Evolutionary conservation across 2,113 vertebrate genomes (phyloP).

Genomic region (Chaenogobius annularis): DNA sequence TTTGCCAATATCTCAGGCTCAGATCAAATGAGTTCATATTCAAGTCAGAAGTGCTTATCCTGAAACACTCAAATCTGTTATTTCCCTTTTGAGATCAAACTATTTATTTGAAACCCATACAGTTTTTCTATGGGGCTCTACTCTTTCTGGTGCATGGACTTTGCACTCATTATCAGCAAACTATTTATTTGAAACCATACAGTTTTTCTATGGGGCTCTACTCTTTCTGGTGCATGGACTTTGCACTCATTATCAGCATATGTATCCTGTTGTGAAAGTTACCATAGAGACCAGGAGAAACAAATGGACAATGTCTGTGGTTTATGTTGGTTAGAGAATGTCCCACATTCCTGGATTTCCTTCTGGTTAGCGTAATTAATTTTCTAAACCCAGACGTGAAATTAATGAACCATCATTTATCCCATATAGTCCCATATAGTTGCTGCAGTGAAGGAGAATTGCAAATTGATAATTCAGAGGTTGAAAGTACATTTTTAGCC

Average conservation of each 20-base stretch:
- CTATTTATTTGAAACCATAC: too few species aligned
- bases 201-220: constrained; percentile 29
- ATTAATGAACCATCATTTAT: constrained; percentile 20
- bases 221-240: constrained; percentile 43
- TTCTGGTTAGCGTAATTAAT: constrained; percentile 1
- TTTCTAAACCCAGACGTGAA: constrained; percentile 18
- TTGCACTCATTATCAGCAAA: constrained; percentile 67
- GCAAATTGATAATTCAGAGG: too few species aligned
- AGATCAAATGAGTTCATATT: too few species aligned
- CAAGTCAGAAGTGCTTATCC: too few species aligned
- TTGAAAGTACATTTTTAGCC: too few species aligned
- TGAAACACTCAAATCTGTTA: too few species aligned
- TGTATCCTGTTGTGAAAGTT: constrained; percentile 75
- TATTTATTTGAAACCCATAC: too few species aligned
- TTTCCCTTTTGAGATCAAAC: too few species aligned
- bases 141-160: constrained; percentile 43
- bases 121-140: constrained; percentile 29
- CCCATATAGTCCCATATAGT: neutral
- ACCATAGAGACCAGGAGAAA: constrained; percentile 60
- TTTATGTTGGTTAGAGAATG: constrained; percentile 49
- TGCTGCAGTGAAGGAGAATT: neutral
- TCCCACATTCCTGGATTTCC: constrained; percentile 33
- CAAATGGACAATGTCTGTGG: constrained; percentile 52
- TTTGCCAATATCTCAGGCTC: too few species aligned
- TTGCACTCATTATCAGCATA: constrained; percentile 66